Conservation (phyloP, 2,797 vertebrate species). For the Sebastes matsubarae region DNA sequence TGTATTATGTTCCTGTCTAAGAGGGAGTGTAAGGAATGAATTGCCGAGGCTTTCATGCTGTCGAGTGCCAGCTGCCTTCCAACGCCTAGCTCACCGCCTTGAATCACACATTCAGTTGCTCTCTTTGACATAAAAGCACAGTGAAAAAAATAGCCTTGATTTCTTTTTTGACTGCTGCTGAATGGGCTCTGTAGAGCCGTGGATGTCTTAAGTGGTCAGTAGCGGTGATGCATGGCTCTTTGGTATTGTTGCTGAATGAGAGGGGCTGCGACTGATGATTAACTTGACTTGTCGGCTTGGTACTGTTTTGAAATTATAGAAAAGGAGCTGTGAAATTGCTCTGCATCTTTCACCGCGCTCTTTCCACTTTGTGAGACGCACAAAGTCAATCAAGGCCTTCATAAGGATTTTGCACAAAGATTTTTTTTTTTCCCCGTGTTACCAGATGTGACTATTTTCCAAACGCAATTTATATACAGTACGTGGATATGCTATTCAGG, state of each 20-base stretch:
- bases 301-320: conserved; percentile 72
- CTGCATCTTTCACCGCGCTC: conserved; percentile 48
- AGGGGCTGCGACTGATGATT: conserved; percentile 77
- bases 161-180: conserved; percentile 75
- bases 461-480: conserved; percentile 44
- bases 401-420: conserved; percentile 70
- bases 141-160: conserved; percentile 79
- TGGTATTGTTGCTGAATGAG: conserved; percentile 77
- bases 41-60: conserved; percentile 75
- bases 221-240: conserved; percentile 67
- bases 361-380: conserved; percentile 48
- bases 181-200: conserved; percentile 72
- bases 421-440: conserved; percentile 41
- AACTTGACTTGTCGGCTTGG: conserved; percentile 69
- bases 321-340: conserved; percentile 68
- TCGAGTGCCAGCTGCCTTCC: conserved; percentile 81
- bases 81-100: conserved; percentile 68
- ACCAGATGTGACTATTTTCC: conserved; percentile 73
- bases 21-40: conserved; percentile 69
- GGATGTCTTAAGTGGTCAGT: conserved; percentile 80
- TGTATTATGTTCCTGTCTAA: conserved; percentile 70
- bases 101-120: conserved; percentile 73
- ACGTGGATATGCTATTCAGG: conserved; percentile 42
- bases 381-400: conserved; percentile 70
- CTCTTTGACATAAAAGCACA: conserved; percentile 79